Evolutionary conservation across 2,113 vertebrate species (phyloP).

Genomic region (Thinocorus orbignyianus): DNA sequence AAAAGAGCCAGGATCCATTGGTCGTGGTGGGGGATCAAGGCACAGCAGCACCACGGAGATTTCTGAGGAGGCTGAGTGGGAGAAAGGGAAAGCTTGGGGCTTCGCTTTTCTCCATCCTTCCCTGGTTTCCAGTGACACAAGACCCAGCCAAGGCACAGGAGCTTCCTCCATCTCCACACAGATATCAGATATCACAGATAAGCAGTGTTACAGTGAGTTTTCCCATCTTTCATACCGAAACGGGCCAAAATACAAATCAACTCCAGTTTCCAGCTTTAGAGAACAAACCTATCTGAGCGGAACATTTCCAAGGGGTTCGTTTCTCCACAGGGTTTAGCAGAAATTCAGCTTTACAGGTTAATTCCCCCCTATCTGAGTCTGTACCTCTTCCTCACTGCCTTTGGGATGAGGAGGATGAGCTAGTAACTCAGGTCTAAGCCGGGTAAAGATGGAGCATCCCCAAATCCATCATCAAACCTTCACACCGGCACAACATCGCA

Average conservation of each 20-base stretch:
- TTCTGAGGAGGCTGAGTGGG: background rate
- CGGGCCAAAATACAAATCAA: background rate
- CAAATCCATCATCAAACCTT: background rate
- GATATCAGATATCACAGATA: no score
- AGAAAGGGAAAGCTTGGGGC: background rate
- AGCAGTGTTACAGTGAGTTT: no score
- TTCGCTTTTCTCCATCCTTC: fast-evolving
- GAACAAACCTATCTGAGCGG: fast-evolving
- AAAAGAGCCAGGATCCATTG: constrained; percentile 62
- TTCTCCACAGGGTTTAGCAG: background rate
- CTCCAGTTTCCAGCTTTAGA: background rate
- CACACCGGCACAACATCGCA: fast-evolving
- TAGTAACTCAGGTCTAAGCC: background rate
- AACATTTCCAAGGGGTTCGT: background rate
- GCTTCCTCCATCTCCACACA: fast-evolving
- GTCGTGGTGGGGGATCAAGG: constrained; percentile 61
- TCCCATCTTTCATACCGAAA: background rate
- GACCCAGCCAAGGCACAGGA: fast-evolving
- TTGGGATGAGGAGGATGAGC: background rate
- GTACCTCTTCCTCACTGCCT: background rate
- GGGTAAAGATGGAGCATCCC: background rate
- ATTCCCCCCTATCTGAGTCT: background rate
- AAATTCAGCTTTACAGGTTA: background rate
- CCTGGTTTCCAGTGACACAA: fast-evolving
- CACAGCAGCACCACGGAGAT: background rate